Evolutionary conservation across 2,113 vertebrate genomes (phyloP), one percentile per base, ranked within the genome.

Genomic region (Istiophorus platypterus): DNA sequence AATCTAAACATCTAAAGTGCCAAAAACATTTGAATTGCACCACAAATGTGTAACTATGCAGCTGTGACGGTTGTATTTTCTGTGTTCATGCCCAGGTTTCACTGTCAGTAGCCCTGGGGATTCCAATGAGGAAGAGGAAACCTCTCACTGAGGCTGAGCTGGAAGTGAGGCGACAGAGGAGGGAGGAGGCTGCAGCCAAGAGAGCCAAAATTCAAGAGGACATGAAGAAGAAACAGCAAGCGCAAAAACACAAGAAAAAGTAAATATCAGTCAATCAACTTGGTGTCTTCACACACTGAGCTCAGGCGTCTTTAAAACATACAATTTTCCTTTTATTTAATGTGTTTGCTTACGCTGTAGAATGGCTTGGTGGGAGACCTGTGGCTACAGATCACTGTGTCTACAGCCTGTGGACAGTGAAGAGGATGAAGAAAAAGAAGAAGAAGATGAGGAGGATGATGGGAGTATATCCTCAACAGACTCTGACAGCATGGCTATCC

Each of bases 361-460:
- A 88, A 93, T 96, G 95, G 96, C 95, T 10, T 97, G 96, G 97
- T 99, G 97, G 98, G 91, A 96, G 68, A 96, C 96, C 12, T 95
- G 91, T 64, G 81, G 94, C 68, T 99, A 98, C 80, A 95, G 81
- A 12, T 97, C 97, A 13, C 83, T 31, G 39, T 96, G 96, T 78
- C 92, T 99, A 73, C 95, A 92, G 22, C 92, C 92, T 2, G 94
- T 94, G 34, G 96, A 96, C 66, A 97, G 96, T 2, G 95, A 95
- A 10, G 93, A 91, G 1, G 93, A 94, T 0, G 91, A 92, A 0
- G 81, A 92, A 0, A 80, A 85, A 2, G 92, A 91, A 2, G 37
- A 39, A 9, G 37, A 42, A 2, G 41, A 42, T 0, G 85, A 93
- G 29, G 90, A 88, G 1, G 88, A 88, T 9, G 85, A 85, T 31